Conservation (phyloP, 2,888 invertebrate species). For the Glyphotaelius pellucidus region DNA sequence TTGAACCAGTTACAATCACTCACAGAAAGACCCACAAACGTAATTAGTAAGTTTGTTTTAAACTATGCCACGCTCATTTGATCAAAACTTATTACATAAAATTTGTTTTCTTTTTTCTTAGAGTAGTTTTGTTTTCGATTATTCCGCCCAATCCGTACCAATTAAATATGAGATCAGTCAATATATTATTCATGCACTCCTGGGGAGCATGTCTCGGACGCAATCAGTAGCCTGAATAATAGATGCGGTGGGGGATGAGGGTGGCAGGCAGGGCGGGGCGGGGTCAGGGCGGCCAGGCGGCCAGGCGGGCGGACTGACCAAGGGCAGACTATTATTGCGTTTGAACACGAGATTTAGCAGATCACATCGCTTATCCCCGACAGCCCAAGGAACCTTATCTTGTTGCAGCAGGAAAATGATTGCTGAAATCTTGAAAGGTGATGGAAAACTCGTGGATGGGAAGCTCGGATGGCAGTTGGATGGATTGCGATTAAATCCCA, state of each 20-base stretch:
- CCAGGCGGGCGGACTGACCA: constrained; percentile 52
- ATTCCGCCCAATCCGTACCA: constrained; percentile 60
- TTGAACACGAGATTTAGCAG: constrained; percentile 73
- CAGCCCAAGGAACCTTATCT: not conserved
- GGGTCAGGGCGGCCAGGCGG: constrained; percentile 30
- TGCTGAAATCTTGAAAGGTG: not conserved
- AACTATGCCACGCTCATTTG: too few relatives aligned
- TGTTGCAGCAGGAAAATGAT: not conserved
- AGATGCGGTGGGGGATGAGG: constrained; percentile 69
- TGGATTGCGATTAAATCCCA: not conserved
- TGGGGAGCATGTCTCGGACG: constrained; percentile 71
- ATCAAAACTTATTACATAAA: too few relatives aligned
- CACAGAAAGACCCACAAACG: too few relatives aligned
- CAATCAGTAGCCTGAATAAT: constrained; percentile 79
- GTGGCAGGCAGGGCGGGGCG: constrained; percentile 63
- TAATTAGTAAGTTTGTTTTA: too few relatives aligned
- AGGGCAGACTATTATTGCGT: constrained; percentile 72
- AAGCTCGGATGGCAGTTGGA: not conserved
- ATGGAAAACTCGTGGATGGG: not conserved
- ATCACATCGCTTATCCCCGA: constrained; percentile 60
- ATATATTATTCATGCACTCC: constrained; percentile 65
- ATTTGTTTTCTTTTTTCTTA: not conserved
- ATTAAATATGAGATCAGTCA: constrained; percentile 68
- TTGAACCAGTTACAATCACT: too few relatives aligned
- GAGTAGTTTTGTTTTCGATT: not conserved